These are phyloP conservation scores for Diorhabda elongata DNA, from an alignment of 1,140 invertebrate genomes.

Conservation along the genomic window DNA sequence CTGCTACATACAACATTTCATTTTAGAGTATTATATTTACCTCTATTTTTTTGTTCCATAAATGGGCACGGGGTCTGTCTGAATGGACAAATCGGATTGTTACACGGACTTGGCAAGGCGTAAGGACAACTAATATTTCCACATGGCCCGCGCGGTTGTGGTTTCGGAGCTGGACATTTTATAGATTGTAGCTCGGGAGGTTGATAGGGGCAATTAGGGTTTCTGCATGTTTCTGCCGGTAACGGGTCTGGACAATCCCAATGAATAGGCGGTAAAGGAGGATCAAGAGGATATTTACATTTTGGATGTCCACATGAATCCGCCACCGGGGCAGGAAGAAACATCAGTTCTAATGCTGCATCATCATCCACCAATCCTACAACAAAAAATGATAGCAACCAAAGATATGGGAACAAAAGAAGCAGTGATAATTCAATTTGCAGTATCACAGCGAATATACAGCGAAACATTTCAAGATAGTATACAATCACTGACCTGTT, in stretches of 20 bases:
- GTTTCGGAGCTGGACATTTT: conserved; percentile 14
- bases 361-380: conserved; percentile 33
- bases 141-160: conserved; percentile 29
- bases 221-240: conserved; percentile 40
- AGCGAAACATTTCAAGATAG: too few species aligned
- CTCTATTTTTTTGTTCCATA: conserved; percentile 6
- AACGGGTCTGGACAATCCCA: conserved; percentile 47
- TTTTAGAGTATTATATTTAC: not conserved
- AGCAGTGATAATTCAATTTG: too few species aligned
- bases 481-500: conserved; percentile 20
- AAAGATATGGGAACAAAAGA: too few species aligned
- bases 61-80: conserved; percentile 24
- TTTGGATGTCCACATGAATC: conserved; percentile 33
- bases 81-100: conserved; percentile 33
- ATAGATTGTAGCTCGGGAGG: conserved; percentile 22
- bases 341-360: conserved; percentile 31
- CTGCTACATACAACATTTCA: too few species aligned
- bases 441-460: too few species aligned
- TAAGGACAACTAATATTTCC: conserved; percentile 35
- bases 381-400: not conserved
- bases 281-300: conserved; percentile 28
- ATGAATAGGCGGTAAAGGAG: conserved; percentile 38
- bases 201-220: conserved; percentile 40
- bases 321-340: conserved; percentile 27
- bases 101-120: conserved; percentile 33